Base-by-base conservation (phyloP, 2,888 invertebrate species). In the Synergus japonicus region DNA sequence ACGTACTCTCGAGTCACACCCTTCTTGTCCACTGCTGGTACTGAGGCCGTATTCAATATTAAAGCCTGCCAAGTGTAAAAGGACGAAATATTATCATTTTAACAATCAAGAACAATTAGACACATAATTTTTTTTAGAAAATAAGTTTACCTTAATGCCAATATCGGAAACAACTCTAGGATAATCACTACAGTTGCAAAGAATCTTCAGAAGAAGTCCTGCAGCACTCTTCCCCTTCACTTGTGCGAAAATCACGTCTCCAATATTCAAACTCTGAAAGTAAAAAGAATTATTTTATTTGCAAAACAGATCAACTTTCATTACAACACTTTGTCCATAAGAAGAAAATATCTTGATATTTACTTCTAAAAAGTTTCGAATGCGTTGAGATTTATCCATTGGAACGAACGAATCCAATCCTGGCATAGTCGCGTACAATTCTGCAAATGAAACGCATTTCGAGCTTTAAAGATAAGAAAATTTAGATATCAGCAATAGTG, bases 341-440 rank as follows among this genome's bases (percentile, higher is more conserved):
- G 1, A n/a, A 2, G 8, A 64, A 0, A 37, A 8, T 43, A 18
- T 43, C 7, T 49, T 13, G 15, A 76, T 29, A 87, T 93, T 93
- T 93, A 97, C 97, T 94, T 96, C 95, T 93, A 96, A 96, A 90
- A 98, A 97, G 93, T 97, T 96, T 81, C 96, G 94, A 82, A 96
- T 93, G 84, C 97, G 94, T 79, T 96, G 96, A 29, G 95, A 94
- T 87, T 96, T 96, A 86, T 97, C 97, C 87, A 96, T 95, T 90
- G 94, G 95, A 87, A 97, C 94, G 91, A 97, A 98, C 77, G 95
- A 95, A 92, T 98, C 98, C 92, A 97, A 95, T 0, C 98, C 97
- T 82, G 98, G 97, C 94, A 97, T 95, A 84, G 96, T 94, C 29
- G 96, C 97, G 93, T 94, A 97, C 90, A 95, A 94, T 92, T 96